Base-by-base conservation (phyloP, 2,113 vertebrate genomes). In the Theristicus caerulescens region DNA sequence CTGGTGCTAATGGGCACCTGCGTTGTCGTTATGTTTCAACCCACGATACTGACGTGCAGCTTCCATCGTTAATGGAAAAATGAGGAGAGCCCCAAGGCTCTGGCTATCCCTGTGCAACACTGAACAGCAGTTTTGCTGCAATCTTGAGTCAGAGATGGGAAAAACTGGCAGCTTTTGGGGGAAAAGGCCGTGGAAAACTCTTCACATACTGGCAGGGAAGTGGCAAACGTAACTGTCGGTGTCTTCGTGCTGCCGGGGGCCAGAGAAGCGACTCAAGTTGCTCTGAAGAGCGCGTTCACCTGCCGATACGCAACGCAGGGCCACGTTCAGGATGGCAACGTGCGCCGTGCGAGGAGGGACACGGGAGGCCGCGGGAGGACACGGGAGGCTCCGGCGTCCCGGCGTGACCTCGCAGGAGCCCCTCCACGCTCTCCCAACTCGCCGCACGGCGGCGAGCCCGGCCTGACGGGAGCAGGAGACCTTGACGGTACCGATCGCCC, bases 181-280 rank as follows among this genome's bases (percentile, higher is more conserved):
- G 12, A 3, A n/a, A 47, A 12, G 24, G 14, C 13, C 3, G 0
- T 18, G 26, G 36, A 16, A 32, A 14, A 31, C 3, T 17, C 59
- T 21, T 51, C 10, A 6, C 6, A 4, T 2, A 4, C 25, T 5
- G 29, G 20, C 49, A 54, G 29, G 24, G 52, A 42, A 36, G 25
- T 1, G 8, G 18, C 38, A 59, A 73, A 72, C 0, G 8, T 2
- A 25, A 34, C 18, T 0, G 10, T 0, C 11, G 2, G 17, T 0
- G 49, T 44, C 17, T 64, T 52, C 5, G 6, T 3, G 49, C 57
- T 4, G 72, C 4, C 2, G 0, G 11, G 46, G 29, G 22, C 9
- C 13, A 2, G 51, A 21, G 36, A 13, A 11, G 57, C 0, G 16
- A 34, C 66, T 24, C 5, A 7, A 21, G n/a, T 0, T 2, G 44